These are phyloP conservation scores for Cephus pygmeus DNA, from an alignment of 2,888 invertebrate genomes.

Conservation along the genomic window DNA sequence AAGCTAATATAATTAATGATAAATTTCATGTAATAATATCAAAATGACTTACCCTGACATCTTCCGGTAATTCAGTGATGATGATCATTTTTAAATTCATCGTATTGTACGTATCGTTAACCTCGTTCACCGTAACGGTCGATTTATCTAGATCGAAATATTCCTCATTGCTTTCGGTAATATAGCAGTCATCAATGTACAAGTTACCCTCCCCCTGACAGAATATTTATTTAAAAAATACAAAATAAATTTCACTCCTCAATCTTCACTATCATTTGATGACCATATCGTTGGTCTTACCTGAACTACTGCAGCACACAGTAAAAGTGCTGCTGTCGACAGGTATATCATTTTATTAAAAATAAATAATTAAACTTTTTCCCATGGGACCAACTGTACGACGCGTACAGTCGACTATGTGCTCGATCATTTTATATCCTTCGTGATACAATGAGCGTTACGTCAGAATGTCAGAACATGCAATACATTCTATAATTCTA, in stretches of 20 bases:
- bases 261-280: not conserved
- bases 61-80: constrained; percentile 9
- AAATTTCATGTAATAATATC: not conserved
- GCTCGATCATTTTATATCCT: not conserved
- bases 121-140: constrained; percentile 10
- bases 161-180: not conserved
- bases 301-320: not conserved
- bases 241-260: not conserved
- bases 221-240: not conserved
- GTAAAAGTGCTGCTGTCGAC: not conserved
- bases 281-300: not conserved
- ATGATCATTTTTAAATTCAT: constrained; percentile 21
- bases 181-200: not conserved
- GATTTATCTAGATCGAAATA: not conserved
- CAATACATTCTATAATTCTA: not conserved
- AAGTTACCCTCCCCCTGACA: not conserved
- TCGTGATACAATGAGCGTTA: not conserved
- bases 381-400: not conserved
- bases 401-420: not conserved
- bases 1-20: not conserved
- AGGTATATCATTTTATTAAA: not conserved
- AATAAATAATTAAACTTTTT: not conserved
- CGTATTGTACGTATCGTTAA: constrained; percentile 14
- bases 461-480: not conserved
- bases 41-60: not conserved